Percentiles rank a stretch among this genome's conserved stretches.
Evolutionary conservation across 2,888 invertebrate species (phyloP).

Genomic region (Prosapia bicincta): DNA sequence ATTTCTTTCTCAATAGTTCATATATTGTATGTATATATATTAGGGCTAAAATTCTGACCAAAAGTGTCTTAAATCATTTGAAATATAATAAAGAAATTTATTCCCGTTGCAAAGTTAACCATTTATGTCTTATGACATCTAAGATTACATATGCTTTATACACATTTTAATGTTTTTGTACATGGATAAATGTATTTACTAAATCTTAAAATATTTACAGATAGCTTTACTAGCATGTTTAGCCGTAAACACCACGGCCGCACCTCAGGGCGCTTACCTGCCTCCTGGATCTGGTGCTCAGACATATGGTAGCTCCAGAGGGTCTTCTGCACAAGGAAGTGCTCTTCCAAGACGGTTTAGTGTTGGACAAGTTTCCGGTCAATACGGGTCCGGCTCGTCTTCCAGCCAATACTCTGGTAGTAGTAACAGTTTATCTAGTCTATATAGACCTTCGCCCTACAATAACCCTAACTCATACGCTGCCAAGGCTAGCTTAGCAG

Average conservation of each 20-base stretch:
- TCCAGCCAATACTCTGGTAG: background rate
- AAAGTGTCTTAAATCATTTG: no score
- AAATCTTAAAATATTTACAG: background rate
- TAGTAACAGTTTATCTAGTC: background rate
- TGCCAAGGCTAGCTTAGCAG: background rate
- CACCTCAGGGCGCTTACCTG: background rate
- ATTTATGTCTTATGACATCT: no score
- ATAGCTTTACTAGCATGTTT: background rate
- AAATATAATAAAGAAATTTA: no score
- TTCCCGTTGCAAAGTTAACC: no score
- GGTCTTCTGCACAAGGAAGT: constrained; percentile 13
- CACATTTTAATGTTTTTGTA: no score
- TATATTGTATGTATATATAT: no score
- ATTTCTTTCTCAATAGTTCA: no score
- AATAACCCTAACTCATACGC: background rate
- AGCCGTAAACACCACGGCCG: background rate
- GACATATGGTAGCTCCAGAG: constrained; percentile 1
- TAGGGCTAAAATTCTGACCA: no score
- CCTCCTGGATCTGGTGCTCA: background rate
- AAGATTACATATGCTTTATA: no score
- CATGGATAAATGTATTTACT: no score
- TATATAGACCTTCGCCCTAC: background rate
- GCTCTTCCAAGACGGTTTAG: constrained; percentile 15
- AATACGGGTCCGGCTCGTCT: background rate
- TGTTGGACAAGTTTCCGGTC: background rate